These are phyloP conservation scores for Ochropacha duplaris DNA, from an alignment of 2,888 invertebrate genomes.

Conservation along the genomic window DNA sequence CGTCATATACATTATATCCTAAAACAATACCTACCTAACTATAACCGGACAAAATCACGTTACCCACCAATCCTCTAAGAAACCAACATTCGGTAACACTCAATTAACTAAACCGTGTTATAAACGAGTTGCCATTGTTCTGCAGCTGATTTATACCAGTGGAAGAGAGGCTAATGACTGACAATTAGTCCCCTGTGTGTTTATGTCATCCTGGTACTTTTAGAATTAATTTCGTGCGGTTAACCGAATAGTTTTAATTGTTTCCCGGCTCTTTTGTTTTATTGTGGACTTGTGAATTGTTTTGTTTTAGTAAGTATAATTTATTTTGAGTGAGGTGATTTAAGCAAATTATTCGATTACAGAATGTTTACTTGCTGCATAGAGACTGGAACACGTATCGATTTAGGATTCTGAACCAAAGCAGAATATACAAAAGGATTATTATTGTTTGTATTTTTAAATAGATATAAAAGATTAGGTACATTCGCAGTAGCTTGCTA, in stretches of 20 bases:
- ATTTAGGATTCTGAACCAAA: no score
- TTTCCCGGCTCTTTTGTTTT: slow-evolving; percentile 23
- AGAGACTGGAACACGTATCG: no score
- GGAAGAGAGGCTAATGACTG: slow-evolving; percentile 31
- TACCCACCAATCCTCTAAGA: background rate
- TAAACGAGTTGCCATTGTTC: slow-evolving; percentile 25
- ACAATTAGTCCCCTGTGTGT: slow-evolving; percentile 39
- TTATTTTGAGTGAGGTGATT: background rate
- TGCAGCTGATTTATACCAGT: slow-evolving; percentile 16
- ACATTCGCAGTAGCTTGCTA: no score
- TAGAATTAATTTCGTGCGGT: slow-evolving; percentile 36
- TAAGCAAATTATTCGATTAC: background rate
- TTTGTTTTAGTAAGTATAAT: background rate
- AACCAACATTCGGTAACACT: background rate
- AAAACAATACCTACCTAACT: background rate
- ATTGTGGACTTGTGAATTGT: slow-evolving; percentile 12
- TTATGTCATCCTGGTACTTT: slow-evolving; percentile 39
- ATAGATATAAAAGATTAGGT: no score
- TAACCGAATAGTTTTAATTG: slow-evolving; percentile 39
- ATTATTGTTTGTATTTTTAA: no score
- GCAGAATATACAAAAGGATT: no score
- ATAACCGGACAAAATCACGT: background rate
- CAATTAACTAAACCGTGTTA: slow-evolving; percentile 6
- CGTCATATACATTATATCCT: no score
- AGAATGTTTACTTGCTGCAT: no score